Conservation (phyloP, 2,888 invertebrate genomes). For the Slavum lentiscoides region DNA sequence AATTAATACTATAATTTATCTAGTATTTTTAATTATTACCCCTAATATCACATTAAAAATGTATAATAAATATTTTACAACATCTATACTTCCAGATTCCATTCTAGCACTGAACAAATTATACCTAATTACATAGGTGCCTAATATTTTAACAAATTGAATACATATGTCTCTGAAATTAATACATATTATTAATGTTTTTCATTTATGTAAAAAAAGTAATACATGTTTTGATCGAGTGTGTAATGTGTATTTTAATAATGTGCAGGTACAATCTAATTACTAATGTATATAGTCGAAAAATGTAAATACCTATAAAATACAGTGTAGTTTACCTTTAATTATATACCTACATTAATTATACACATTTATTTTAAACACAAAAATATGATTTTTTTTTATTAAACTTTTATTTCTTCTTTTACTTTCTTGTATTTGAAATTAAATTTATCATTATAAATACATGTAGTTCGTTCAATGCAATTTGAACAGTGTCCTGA, state of each 20-base stretch:
- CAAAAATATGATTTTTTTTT: background rate
- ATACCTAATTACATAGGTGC: too few relatives aligned
- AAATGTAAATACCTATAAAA: background rate
- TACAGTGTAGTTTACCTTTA: background rate
- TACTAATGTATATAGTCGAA: background rate
- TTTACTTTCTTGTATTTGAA: background rate
- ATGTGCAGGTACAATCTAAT: too few relatives aligned
- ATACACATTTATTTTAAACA: background rate
- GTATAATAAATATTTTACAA: constrained; percentile 37
- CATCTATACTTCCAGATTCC: constrained; percentile 19
- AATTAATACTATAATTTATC: background rate
- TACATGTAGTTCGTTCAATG: background rate
- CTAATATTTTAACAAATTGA: background rate
- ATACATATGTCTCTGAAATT: background rate
- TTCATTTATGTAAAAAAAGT: background rate
- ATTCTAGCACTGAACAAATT: constrained; percentile 1
- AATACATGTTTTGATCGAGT: background rate
- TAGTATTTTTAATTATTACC: constrained; percentile 20
- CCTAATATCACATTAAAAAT: constrained; percentile 39
- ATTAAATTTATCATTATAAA: background rate
- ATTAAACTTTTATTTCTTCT: background rate
- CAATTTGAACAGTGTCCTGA: background rate
- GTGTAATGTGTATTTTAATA: background rate
- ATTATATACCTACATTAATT: background rate
- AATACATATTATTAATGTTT: background rate